Conservation (phyloP, 2,797 vertebrate species). For the Poeciliopsis infans region DNA sequence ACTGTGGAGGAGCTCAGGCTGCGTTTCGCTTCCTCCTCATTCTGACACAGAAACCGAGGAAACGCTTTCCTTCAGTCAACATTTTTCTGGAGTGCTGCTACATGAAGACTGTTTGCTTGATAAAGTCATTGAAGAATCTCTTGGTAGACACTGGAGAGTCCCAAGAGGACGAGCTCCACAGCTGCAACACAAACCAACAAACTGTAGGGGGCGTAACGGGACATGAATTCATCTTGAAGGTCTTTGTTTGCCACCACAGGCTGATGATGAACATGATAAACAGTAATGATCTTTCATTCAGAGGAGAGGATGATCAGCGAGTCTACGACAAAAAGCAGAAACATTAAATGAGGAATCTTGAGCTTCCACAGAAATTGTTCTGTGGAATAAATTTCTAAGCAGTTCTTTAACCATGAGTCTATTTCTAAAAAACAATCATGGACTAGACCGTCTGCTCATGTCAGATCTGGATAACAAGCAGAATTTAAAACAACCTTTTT, state of each 20-base stretch:
- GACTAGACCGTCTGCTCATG: too few relatives aligned
- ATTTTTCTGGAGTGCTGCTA: constrained; percentile 21
- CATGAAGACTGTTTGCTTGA: constrained; percentile 31
- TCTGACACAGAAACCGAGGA: constrained; percentile 31
- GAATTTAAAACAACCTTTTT: too few relatives aligned
- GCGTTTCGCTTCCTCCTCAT: constrained; percentile 65
- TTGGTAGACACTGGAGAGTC: background rate
- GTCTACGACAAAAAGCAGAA: background rate
- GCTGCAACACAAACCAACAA: background rate
- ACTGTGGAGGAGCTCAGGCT: constrained; percentile 59
- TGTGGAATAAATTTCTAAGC: too few relatives aligned
- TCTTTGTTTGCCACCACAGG: background rate
- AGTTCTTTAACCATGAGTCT: too few relatives aligned
- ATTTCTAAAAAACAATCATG: too few relatives aligned
- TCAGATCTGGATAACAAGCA: too few relatives aligned
- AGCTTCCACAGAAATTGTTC: background rate
- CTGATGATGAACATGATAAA: background rate
- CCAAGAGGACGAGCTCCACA: too few relatives aligned
- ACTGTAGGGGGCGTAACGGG: background rate
- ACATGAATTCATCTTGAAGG: background rate
- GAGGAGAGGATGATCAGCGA: background rate
- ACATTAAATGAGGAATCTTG: background rate
- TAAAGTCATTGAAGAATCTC: constrained; percentile 32
- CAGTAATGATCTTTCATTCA: background rate
- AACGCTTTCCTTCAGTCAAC: constrained; percentile 32